Conservation (phyloP, 2,113 vertebrate species). For the Myiozetetes cayanensis region DNA sequence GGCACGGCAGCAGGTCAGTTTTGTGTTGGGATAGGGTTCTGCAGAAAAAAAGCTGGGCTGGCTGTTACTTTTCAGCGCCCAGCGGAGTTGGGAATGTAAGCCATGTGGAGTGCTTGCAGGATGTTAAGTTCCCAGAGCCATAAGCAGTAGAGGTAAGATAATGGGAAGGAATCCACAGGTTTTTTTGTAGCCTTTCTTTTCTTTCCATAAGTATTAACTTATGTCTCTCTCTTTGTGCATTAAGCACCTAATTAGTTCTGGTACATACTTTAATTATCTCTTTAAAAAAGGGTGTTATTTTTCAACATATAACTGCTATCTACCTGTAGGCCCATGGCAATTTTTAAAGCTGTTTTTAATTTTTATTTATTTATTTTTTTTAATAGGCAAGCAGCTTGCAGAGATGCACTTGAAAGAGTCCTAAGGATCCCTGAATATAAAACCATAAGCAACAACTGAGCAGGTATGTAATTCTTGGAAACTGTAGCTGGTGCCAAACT, state of each 20-base stretch:
- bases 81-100: background rate
- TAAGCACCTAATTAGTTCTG: background rate
- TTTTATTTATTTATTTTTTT: background rate
- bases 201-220: background rate
- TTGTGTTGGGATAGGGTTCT: background rate
- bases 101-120: background rate
- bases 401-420: background rate
- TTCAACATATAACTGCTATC: background rate
- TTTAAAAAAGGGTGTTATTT: background rate
- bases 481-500: background rate
- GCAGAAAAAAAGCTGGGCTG: background rate
- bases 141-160: background rate
- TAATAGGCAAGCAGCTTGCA: background rate
- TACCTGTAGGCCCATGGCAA: background rate
- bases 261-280: background rate
- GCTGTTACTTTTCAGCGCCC: background rate
- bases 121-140: background rate
- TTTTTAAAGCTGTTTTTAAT: background rate
- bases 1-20: fast-evolving
- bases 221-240: background rate
- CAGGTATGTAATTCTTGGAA: constrained; percentile 5
- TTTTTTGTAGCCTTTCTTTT: fast-evolving
- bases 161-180: background rate
- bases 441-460: background rate
- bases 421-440: background rate